Evolutionary conservation across 1,140 invertebrate genomes (phyloP).

Genomic region (Pectinophora gossypiella): DNA sequence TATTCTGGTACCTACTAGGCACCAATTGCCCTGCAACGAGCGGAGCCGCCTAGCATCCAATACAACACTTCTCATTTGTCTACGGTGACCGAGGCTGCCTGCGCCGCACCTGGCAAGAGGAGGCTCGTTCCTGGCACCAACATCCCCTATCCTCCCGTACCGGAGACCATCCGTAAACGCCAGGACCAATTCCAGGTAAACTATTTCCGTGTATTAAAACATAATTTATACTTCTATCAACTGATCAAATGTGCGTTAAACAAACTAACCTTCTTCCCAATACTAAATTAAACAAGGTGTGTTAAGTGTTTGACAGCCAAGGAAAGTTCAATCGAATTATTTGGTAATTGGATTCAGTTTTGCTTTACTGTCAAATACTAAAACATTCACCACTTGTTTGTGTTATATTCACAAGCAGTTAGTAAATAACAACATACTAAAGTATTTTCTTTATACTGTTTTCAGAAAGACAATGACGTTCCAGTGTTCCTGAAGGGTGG

Average conservation of each 20-base stretch:
- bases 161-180: conserved; percentile 39
- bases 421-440: background rate
- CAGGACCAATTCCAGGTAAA: conserved; percentile 60
- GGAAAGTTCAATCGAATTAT: no score
- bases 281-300: no score
- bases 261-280: no score
- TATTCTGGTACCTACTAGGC: conserved; percentile 25
- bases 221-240: background rate
- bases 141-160: conserved; percentile 42
- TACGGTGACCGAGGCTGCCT: conserved; percentile 45
- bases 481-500: conserved; percentile 71
- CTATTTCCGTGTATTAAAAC: background rate
- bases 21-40: conserved; percentile 63
- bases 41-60: conserved; percentile 50
- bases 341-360: no score
- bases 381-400: no score
- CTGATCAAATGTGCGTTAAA: no score
- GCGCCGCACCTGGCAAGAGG: conserved; percentile 36
- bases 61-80: conserved; percentile 59
- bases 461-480: conserved; percentile 61
- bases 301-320: no score
- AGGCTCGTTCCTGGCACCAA: conserved; percentile 59
- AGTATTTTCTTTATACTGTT: conserved; percentile 17
- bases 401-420: no score
- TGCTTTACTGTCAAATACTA: no score